Percentiles rank a stretch among this genome's conserved stretches.
Evolutionary conservation across 2,888 invertebrate genomes (phyloP).

Genomic region (Yponomeuta evonymella): DNA sequence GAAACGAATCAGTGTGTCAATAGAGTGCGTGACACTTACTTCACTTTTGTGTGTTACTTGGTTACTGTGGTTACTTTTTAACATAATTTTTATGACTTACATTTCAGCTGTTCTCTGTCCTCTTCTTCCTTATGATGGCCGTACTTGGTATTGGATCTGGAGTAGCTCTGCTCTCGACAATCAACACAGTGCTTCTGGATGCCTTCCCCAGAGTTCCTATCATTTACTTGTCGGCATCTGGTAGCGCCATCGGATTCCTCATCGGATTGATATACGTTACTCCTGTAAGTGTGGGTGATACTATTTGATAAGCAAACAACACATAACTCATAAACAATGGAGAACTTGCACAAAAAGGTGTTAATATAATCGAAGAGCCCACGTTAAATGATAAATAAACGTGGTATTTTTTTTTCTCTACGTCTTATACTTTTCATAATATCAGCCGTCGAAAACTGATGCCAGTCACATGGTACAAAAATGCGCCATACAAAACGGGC

Average conservation of each 20-base stretch:
- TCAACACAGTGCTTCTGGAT: slow-evolving; percentile 82
- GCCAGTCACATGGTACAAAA: too few relatives aligned
- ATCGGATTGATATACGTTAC: slow-evolving; percentile 84
- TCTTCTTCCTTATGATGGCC: slow-evolving; percentile 89
- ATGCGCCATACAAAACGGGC: too few relatives aligned
- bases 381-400: too few relatives aligned
- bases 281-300: slow-evolving; percentile 74
- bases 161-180: slow-evolving; percentile 80
- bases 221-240: slow-evolving; percentile 74
- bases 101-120: slow-evolving; percentile 81
- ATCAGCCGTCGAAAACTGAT: too few relatives aligned
- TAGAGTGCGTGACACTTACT: too few relatives aligned
- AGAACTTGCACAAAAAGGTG: too few relatives aligned
- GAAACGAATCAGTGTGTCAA: too few relatives aligned
- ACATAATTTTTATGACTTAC: not conserved
- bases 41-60: too few relatives aligned
- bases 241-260: slow-evolving; percentile 76
- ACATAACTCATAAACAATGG: too few relatives aligned
- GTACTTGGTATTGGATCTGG: slow-evolving; percentile 86
- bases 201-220: slow-evolving; percentile 77
- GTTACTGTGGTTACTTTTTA: not conserved
- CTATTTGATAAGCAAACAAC: not conserved
- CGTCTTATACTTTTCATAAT: too few relatives aligned
- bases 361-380: too few relatives aligned
- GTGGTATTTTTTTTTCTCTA: too few relatives aligned